phyloP scores from a whole-genome alignment of 35 echinoderm and acorn worm species.

The Lytechinus pictus region DNA sequence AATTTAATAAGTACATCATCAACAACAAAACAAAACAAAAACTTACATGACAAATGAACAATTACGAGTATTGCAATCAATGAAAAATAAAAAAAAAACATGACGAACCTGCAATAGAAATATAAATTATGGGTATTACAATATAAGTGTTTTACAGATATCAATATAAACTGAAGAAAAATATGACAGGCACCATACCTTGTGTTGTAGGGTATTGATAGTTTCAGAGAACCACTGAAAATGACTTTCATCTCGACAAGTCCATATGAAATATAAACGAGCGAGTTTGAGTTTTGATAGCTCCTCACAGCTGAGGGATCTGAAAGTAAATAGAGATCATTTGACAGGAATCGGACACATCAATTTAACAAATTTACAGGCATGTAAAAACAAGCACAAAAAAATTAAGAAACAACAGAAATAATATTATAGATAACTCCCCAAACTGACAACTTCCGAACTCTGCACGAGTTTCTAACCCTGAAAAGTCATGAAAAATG shows the following conservation, averaged over 20 bases:
- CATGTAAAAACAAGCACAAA: neutral
- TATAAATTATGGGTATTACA: too few relatives aligned
- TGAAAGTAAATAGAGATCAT: neutral
- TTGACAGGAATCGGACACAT: neutral
- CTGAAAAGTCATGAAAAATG: too few relatives aligned
- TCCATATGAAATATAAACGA: constrained; percentile 90
- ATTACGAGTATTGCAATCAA: too few relatives aligned
- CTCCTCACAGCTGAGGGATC: neutral
- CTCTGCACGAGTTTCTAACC: too few relatives aligned
- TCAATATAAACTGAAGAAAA: neutral
- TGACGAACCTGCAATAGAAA: too few relatives aligned
- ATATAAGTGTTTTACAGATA: too few relatives aligned
- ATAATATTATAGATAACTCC: too few relatives aligned
- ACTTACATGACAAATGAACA: too few relatives aligned
- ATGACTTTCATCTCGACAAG: constrained; percentile 70
- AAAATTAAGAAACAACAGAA: neutral
- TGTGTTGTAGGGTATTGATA: constrained; percentile 72
- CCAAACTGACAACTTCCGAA: too few relatives aligned
- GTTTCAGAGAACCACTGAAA: constrained; percentile 92
- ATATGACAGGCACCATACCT: constrained; percentile 43
- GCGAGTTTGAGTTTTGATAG: constrained; percentile 55
- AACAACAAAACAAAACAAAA: too few relatives aligned
- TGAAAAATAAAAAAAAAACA: too few relatives aligned
- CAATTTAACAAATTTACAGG: neutral
- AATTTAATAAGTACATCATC: too few relatives aligned